A percentile compares a stretch with the other conserved stretches of the same genome.
These are phyloP conservation scores for Hydroisotoma schaefferi DNA, from an alignment of 2,888 invertebrate genomes.

Conservation along the genomic window DNA sequence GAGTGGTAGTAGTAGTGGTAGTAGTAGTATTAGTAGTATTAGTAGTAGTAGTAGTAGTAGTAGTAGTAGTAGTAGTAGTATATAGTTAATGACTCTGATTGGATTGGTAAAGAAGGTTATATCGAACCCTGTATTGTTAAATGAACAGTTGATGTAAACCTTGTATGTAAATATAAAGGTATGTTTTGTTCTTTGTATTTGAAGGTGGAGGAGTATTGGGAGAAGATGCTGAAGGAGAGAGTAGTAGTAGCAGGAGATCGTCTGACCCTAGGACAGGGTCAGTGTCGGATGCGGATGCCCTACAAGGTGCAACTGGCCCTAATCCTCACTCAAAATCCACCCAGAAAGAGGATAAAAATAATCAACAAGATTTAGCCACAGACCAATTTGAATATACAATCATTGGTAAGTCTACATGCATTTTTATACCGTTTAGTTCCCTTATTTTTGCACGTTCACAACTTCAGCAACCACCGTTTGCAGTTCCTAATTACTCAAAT, in stretches of 20 bases:
- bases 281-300: neutral
- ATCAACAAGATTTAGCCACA: too few species aligned
- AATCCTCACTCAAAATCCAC: neutral
- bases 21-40: too few species aligned
- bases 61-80: neutral
- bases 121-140: neutral
- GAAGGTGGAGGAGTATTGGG: neutral
- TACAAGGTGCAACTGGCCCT: neutral
- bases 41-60: neutral
- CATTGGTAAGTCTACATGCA: too few species aligned
- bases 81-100: neutral
- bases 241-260: too few species aligned
- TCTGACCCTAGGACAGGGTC: too few species aligned
- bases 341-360: neutral
- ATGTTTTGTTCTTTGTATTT: neutral
- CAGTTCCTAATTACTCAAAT: too few species aligned
- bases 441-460: too few species aligned
- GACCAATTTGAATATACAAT: too few species aligned
- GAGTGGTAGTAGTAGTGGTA: too few species aligned
- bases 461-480: too few species aligned
- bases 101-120: neutral
- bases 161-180: too few species aligned
- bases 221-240: neutral
- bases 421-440: too few species aligned
- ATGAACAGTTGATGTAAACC: neutral